Evolutionary conservation across 2,113 vertebrate species (phyloP).

Genomic region (Gymnorhina tibicen): DNA sequence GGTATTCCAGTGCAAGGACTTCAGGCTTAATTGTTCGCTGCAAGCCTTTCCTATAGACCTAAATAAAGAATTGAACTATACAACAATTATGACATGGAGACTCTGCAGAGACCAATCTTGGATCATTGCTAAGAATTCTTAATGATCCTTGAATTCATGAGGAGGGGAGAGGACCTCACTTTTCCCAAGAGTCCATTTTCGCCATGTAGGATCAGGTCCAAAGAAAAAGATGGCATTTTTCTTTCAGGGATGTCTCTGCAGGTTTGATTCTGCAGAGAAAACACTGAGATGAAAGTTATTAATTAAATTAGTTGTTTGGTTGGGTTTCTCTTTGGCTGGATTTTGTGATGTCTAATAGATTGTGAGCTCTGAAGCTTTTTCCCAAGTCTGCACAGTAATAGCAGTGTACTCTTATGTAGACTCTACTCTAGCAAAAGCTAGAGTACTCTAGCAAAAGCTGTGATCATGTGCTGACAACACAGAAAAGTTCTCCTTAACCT

Average conservation of each 20-base stretch:
- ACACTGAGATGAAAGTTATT: background rate
- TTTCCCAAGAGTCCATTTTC: background rate
- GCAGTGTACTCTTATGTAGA: background rate
- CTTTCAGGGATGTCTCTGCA: background rate
- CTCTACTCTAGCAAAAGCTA: too few relatives aligned
- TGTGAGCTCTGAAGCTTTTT: background rate
- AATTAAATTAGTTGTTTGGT: background rate
- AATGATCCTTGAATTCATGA: background rate
- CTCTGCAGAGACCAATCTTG: background rate
- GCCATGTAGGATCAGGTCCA: background rate
- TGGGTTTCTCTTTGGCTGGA: background rate
- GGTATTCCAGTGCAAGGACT: background rate
- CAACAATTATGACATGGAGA: background rate
- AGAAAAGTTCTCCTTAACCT: background rate
- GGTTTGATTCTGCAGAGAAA: background rate
- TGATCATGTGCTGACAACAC: background rate
- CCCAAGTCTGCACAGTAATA: background rate
- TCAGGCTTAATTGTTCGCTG: background rate
- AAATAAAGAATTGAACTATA: background rate
- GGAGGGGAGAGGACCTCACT: background rate
- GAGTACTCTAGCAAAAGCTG: background rate
- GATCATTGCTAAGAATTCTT: background rate
- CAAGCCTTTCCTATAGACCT: background rate
- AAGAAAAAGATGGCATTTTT: background rate
- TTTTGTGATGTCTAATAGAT: background rate